Evolutionary conservation across 2,797 vertebrate species (phyloP).

Genomic region (Cynodonichthys magdalenae): DNA sequence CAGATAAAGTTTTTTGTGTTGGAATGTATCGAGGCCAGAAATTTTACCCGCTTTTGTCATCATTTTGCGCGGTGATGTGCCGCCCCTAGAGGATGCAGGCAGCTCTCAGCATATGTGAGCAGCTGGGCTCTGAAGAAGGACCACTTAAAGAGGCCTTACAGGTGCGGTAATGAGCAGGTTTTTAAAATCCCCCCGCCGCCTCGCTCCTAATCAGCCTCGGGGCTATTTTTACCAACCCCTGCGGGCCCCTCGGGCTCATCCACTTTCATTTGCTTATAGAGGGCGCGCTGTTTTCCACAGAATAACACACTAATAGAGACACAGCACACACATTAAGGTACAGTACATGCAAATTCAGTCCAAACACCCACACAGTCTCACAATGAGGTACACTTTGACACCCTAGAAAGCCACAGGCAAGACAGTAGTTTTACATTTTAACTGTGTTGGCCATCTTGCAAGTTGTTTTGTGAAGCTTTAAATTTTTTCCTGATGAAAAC

Average conservation of each 20-base stretch:
- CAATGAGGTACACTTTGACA: constrained; percentile 31
- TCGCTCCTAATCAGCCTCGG: constrained; percentile 79
- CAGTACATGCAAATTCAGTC: constrained; percentile 49
- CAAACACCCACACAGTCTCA: constrained; percentile 20
- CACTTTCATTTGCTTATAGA: constrained; percentile 71
- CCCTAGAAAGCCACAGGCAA: constrained; percentile 48
- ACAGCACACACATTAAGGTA: constrained; percentile 39
- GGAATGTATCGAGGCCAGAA: constrained; percentile 70
- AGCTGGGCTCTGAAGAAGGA: constrained; percentile 74
- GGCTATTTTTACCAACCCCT: constrained; percentile 83
- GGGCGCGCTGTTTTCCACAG: constrained; percentile 64
- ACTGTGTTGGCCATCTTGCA: constrained; percentile 17
- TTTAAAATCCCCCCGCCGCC: constrained; percentile 74
- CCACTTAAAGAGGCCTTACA: constrained; percentile 78
- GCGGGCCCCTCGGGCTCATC: constrained; percentile 75
- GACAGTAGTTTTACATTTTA: constrained; percentile 32
- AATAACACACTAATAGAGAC: constrained; percentile 49
- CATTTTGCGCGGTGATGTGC: constrained; percentile 64
- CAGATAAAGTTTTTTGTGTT: constrained; percentile 51
- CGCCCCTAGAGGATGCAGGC: constrained; percentile 67
- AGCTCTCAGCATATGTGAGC: constrained; percentile 79
- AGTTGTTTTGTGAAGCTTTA: constrained; percentile 4
- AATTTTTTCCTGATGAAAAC: constrained; percentile 36
- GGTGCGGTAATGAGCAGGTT: constrained; percentile 82
- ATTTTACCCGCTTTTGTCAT: constrained; percentile 59